These are phyloP conservation scores for Cheirogaleus major DNA, from an alignment of 2,797 vertebrate genomes.

Conservation along the genomic window DNA sequence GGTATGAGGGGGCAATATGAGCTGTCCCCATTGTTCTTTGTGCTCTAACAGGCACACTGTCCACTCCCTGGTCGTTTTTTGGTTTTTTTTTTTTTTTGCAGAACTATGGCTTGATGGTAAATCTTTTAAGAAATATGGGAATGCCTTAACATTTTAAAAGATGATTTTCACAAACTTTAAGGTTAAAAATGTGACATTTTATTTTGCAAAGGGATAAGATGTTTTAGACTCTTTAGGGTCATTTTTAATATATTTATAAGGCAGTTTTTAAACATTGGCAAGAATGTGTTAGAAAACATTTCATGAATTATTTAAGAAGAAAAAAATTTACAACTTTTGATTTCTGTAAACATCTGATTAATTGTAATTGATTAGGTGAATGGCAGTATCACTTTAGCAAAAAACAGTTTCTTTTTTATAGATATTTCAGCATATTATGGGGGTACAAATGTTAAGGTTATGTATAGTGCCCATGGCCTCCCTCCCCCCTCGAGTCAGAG, in stretches of 20 bases:
- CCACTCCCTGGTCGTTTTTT: not conserved
- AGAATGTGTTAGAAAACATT: constrained; percentile 18
- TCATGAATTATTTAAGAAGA: not conserved
- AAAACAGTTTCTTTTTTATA: not conserved
- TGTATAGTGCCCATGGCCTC: no score
- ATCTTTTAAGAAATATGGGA: constrained; percentile 20
- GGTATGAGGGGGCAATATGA: not conserved
- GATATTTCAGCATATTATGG: no score
- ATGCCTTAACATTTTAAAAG: not conserved
- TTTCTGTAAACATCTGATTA: constrained; percentile 41
- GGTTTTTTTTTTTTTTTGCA: not conserved
- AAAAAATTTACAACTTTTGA: constrained; percentile 37
- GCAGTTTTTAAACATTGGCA: not conserved
- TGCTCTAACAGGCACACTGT: not conserved
- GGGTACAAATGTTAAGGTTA: no score
- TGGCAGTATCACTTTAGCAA: not conserved
- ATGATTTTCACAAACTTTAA: not conserved
- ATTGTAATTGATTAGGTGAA: not conserved
- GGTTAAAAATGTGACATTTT: constrained; percentile 22
- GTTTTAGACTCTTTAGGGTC: not conserved
- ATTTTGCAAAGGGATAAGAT: not conserved
- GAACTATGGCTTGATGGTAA: not conserved
- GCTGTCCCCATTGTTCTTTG: not conserved
- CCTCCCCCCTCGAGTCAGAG: no score
- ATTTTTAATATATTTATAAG: constrained; percentile 14